These are phyloP conservation scores for Pterocles orientalis DNA, from an alignment of 2,113 vertebrate genomes.

Conservation along the genomic window DNA sequence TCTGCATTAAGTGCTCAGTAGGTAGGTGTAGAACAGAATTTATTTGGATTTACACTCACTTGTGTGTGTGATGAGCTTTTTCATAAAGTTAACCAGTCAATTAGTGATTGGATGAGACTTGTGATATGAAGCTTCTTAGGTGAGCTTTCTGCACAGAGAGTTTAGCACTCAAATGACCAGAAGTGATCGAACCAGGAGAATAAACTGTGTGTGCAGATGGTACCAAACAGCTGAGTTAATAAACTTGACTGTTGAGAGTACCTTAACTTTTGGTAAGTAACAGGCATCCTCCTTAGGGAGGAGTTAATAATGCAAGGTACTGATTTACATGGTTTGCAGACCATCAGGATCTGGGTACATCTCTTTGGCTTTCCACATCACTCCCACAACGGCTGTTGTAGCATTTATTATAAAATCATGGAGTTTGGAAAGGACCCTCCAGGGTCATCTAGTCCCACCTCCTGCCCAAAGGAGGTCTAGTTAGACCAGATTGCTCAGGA, in stretches of 20 bases:
- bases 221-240: not conserved
- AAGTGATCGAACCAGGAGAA: not conserved
- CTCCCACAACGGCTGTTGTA: not conserved
- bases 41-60: not conserved
- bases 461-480: not conserved
- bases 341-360: not conserved
- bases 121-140: rapidly evolving
- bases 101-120: not conserved
- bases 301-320: not conserved
- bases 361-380: not conserved
- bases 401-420: not conserved
- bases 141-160: not conserved
- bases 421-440: not conserved
- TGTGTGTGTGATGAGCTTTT: rapidly evolving
- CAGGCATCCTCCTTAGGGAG: not conserved
- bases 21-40: not conserved
- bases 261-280: not conserved
- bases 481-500: not conserved
- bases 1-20: not conserved
- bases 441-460: not conserved
- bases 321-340: not conserved
- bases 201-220: not conserved
- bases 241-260: not conserved
- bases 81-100: not conserved
- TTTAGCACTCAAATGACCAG: not conserved